Evolutionary conservation across 2,888 invertebrate species (phyloP), one percentile per base, ranked within the genome.

Genomic region (Orgyia antiqua): DNA sequence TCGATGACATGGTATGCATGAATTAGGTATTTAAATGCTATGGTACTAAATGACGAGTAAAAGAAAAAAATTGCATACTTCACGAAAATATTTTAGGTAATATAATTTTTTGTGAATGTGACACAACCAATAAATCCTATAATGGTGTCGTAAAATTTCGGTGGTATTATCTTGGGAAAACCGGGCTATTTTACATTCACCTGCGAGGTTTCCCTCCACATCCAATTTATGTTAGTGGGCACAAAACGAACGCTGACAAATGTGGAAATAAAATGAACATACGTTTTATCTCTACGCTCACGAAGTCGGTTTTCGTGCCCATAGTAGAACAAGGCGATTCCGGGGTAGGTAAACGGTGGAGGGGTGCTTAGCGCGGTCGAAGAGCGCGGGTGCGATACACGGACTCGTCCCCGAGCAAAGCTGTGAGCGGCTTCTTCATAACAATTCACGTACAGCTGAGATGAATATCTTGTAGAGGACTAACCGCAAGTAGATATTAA

Each of bases 181-280:
- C 72, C 75, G 68, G 70, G 82, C 80, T 83, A 83, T 84, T 83
- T 83, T 83, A 83, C 83, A 86, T 86, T 84, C 82, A 84, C 82
- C 82, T 82, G 79, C 74, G 82, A 76, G 79, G 79, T 76, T 82
- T 79, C 75, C 83, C 82, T 82, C 76, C 74, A 69, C 78, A 76
- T 83, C 80, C 84, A 84, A 84, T 84, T 84, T 86, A 84, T 83
- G 84, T 84, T 84, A 83, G 83, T 82, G 83, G 80, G 82, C 78
- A 83, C 83, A 83, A 82, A 84, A 83, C 82, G 84, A 84, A 84
- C 76, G 82, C 80, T 86, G 84, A 86, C 84, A 84, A 86, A 86
- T 84, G 83, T 79, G 76, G 73, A 84, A 83, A 84, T 83, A 83
- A 84, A 83, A 83, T 80, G 83, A 83, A 82, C 82, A 79, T 77